Evolutionary conservation across 2,797 vertebrate species (phyloP).

Genomic region (Falco berigora): DNA sequence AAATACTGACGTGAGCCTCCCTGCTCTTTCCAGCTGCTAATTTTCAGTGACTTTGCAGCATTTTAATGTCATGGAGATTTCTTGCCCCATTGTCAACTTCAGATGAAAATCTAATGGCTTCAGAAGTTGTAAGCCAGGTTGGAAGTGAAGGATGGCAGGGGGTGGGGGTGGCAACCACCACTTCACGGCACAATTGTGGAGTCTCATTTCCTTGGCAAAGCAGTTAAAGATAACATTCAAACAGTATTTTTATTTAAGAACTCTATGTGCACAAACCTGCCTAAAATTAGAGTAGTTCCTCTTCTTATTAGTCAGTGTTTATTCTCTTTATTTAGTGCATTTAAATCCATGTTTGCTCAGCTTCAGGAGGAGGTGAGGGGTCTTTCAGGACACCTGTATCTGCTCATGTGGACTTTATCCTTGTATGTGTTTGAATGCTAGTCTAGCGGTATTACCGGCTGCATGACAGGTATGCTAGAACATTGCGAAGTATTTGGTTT

Average conservation of each 20-base stretch:
- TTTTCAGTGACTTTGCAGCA: background rate
- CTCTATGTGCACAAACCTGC: background rate
- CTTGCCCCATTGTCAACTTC: background rate
- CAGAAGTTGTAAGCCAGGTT: background rate
- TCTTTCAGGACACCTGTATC: background rate
- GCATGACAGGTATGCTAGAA: background rate
- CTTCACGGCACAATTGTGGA: background rate
- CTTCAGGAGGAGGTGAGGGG: background rate
- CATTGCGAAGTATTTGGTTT: background rate
- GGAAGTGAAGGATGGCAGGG: background rate
- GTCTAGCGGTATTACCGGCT: background rate
- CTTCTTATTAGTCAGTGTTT: background rate
- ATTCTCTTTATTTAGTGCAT: background rate
- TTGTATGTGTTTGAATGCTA: background rate
- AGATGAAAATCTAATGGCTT: background rate
- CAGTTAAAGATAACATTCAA: background rate
- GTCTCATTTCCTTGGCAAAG: background rate
- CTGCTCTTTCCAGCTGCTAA: background rate
- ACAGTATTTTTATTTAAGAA: background rate
- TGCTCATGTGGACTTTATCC: background rate
- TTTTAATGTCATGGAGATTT: background rate
- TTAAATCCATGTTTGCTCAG: background rate
- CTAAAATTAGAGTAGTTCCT: background rate
- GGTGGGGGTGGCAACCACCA: background rate
- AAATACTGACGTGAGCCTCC: background rate